These are phyloP conservation scores for Illadopsis cleaveri DNA, from an alignment of 2,113 vertebrate genomes.

Conservation along the genomic window DNA sequence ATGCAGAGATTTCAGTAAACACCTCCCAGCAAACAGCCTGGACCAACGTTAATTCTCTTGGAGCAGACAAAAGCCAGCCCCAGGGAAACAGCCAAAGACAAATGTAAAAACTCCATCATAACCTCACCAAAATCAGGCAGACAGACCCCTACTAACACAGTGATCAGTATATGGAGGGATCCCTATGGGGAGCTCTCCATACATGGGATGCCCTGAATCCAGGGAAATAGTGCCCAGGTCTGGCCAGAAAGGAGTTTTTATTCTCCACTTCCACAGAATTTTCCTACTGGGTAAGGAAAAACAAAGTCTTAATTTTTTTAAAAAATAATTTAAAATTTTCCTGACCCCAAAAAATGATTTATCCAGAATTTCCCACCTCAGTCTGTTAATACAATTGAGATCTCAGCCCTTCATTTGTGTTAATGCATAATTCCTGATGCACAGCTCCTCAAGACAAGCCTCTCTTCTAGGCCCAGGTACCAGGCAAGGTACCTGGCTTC, in stretches of 20 bases:
- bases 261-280: background rate
- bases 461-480: background rate
- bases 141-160: background rate
- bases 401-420: background rate
- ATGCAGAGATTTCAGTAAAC: background rate
- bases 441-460: background rate
- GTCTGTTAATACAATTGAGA: background rate
- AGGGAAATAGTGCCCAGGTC: background rate
- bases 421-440: background rate
- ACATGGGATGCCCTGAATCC: background rate
- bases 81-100: background rate
- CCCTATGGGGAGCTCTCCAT: background rate
- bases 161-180: background rate
- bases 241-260: background rate
- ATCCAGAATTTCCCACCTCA: background rate
- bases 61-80: background rate
- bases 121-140: background rate
- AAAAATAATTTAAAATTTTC: background rate
- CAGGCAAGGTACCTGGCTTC: background rate
- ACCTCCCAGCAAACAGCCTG: background rate
- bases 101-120: background rate
- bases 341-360: background rate
- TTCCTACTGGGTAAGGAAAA: background rate
- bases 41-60: background rate
- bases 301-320: background rate